Evolutionary conservation across 2,797 vertebrate genomes (phyloP), one percentile per base, ranked within the genome.

Genomic region (Eutrigla gurnardus): DNA sequence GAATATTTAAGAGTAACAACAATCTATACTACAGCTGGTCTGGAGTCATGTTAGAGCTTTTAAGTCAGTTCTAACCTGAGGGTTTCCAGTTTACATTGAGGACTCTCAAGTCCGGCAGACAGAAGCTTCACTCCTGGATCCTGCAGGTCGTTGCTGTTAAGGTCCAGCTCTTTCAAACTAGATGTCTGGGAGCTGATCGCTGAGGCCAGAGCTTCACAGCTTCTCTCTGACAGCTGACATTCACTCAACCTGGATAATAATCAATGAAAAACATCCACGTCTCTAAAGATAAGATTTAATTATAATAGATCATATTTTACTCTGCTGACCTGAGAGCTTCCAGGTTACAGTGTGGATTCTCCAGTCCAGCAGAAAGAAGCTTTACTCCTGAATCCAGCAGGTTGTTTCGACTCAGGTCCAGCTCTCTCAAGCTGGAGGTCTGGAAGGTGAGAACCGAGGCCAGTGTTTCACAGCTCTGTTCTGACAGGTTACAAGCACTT

Each of bases 1-100:
- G 25, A n/a, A n/a, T n/a, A n/a, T n/a, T n/a, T n/a, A n/a, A n/a
- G n/a, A n/a, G n/a, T n/a, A n/a, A n/a, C n/a, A n/a, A n/a, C n/a
- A n/a, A n/a, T n/a, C n/a, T n/a, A n/a, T n/a, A n/a, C n/a, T n/a
- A n/a, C n/a, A n/a, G n/a, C n/a, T n/a, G n/a, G n/a, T n/a, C n/a
- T n/a, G n/a, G n/a, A 25, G 25, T 25, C 25, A 25, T 42, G 39
- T 4, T 2, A 6, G 10, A 17, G 5, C 18, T 8, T 58, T 68
- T 13, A 18, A 32, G 17, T 69, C 13, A 36, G 53, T 55, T 45
- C 67, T 53, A 6, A 74, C 72, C 64, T 67, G 47, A 74, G 55
- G 13, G 55, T 39, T 43, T 67, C 17, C 45, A 65, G 62, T 65
- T 13, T 52, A 12, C 72, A 74, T 3, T 37, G 17, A 52, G 17